phyloP scores from a whole-genome alignment of 2,888 invertebrate genomes.

The Pseudolycoriella hygida region DNA sequence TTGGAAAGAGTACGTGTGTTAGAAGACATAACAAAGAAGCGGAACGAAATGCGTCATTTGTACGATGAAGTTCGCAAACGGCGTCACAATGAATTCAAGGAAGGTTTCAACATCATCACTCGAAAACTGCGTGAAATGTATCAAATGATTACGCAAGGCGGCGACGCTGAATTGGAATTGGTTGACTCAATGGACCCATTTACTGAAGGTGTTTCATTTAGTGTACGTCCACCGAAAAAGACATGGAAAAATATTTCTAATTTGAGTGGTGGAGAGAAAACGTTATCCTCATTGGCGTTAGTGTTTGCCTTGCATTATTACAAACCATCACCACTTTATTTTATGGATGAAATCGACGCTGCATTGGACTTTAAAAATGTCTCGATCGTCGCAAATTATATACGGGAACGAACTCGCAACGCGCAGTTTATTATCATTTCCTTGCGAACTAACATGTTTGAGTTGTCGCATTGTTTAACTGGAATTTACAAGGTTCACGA shows the following conservation, averaged over 20 bases:
- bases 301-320: conserved; percentile 97
- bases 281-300: conserved; percentile 83
- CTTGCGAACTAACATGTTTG: conserved; percentile 93
- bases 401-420: conserved; percentile 87
- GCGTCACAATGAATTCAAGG: conserved; percentile 63
- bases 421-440: conserved; percentile 98
- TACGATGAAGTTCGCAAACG: conserved; percentile 51
- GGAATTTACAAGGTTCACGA: conserved; percentile 93
- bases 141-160: conserved; percentile 93
- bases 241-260: conserved; percentile 98
- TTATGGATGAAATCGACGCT: conserved; percentile 99
- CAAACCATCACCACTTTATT: conserved; percentile 94
- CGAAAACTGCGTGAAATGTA: conserved; percentile 92
- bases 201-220: conserved; percentile 83
- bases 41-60: conserved; percentile 58
- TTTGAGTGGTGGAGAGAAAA: conserved; percentile 96
- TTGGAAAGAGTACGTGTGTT: conserved; percentile 58
- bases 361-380: conserved; percentile 97
- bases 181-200: conserved; percentile 93
- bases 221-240: conserved; percentile 94
- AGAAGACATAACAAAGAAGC: conserved; percentile 56
- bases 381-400: conserved; percentile 93
- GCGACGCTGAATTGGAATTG: conserved; percentile 90
- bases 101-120: conserved; percentile 77
- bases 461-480: conserved; percentile 75